A percentile compares a stretch with the other conserved stretches of the same genome.
phyloP scores from a whole-genome alignment of 2,797 vertebrate species.

The Choloepus didactylus region DNA sequence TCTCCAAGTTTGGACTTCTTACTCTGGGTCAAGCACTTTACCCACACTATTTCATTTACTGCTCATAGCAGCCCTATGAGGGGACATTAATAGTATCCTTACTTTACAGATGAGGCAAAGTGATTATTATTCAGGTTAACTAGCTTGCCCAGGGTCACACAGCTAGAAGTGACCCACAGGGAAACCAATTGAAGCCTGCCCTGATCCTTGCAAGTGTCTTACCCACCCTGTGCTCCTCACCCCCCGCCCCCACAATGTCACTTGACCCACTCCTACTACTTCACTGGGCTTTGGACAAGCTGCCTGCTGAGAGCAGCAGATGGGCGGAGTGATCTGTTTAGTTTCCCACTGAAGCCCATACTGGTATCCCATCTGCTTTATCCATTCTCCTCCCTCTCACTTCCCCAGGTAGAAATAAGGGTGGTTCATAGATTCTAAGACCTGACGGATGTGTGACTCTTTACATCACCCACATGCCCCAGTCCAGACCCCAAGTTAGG shows the following conservation, averaged over 20 bases:
- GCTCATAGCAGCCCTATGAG: neutral
- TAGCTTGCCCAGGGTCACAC: neutral
- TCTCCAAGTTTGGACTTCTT: neutral
- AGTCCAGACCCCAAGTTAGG: neutral
- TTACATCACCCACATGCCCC: neutral
- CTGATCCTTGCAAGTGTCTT: neutral
- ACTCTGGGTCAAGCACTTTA: neutral
- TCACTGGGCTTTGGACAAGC: constrained; percentile 46
- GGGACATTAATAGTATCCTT: neutral
- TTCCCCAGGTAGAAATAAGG: neutral
- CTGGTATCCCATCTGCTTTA: constrained; percentile 68
- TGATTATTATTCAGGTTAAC: neutral
- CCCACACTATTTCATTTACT: neutral
- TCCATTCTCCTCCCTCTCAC: neutral
- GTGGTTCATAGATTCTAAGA: neutral
- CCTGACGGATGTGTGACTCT: neutral
- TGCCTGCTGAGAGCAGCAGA: constrained; percentile 58
- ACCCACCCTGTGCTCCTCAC: too few species aligned
- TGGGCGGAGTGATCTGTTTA: constrained; percentile 61
- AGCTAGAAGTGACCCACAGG: neutral
- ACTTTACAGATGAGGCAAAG: neutral
- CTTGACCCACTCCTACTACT: neutral
- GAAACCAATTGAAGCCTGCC: neutral
- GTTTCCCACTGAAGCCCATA: constrained; percentile 47
- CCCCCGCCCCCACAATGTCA: neutral